Conservation (phyloP, 2,113 vertebrate species). For the Pangasianodon gigas region DNA sequence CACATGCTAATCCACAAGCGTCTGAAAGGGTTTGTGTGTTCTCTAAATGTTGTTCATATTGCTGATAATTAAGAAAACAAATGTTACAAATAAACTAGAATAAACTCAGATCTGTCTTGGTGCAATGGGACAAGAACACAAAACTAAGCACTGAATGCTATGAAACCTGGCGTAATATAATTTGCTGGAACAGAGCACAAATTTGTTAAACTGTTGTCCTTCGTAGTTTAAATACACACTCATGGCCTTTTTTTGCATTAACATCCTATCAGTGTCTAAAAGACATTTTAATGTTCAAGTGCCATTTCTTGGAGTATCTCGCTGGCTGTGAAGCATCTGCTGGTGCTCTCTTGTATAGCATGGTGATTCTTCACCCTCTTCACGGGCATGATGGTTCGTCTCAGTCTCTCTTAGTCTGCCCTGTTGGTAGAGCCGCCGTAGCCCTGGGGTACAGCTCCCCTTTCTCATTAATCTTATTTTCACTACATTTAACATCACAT, state of each 20-base stretch:
- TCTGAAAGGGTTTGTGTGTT: background rate
- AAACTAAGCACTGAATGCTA: background rate
- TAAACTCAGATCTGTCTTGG: background rate
- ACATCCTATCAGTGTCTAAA: background rate
- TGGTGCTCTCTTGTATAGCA: slow-evolving; percentile 8
- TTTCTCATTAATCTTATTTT: slow-evolving; percentile 74
- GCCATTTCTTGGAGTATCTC: background rate
- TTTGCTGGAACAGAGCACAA: background rate
- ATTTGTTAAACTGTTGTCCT: background rate
- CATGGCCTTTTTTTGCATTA: background rate
- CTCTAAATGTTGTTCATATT: background rate
- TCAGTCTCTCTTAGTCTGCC: slow-evolving; percentile 44
- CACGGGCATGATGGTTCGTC: slow-evolving; percentile 51
- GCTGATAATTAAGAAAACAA: background rate
- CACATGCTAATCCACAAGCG: background rate
- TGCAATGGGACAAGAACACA: background rate
- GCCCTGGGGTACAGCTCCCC: slow-evolving; percentile 24
- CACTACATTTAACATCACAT: slow-evolving; percentile 71
- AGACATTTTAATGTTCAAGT: background rate
- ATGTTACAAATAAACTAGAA: background rate
- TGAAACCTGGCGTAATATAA: background rate
- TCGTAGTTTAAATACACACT: background rate
- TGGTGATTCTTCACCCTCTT: slow-evolving; percentile 47
- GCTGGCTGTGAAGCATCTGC: background rate
- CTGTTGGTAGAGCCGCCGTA: slow-evolving; percentile 42